A percentile compares a stretch with the other conserved stretches of the same genome.
Evolutionary conservation across 2,113 vertebrate genomes (phyloP).

Genomic region (Chiloscyllium plagiosum): DNA sequence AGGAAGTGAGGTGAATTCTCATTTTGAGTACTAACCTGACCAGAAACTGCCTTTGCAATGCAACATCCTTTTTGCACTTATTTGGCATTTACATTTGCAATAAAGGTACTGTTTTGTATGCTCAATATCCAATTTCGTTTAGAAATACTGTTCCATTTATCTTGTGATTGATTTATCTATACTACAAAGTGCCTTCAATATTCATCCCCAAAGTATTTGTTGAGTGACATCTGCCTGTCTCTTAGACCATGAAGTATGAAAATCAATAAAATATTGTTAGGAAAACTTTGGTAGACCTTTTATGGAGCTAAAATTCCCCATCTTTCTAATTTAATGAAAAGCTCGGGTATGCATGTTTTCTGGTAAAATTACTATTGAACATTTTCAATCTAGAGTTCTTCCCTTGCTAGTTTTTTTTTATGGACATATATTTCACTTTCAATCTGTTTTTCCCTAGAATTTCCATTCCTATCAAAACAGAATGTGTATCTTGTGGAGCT

Average conservation of each 20-base stretch:
- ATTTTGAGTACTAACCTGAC: neutral
- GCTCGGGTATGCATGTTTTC: neutral
- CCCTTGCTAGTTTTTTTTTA: neutral
- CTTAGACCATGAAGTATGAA: neutral
- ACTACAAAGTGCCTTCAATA: neutral
- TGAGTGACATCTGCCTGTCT: neutral
- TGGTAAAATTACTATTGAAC: neutral
- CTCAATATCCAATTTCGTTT: neutral
- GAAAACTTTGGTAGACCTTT: neutral
- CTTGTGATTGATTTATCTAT: neutral
- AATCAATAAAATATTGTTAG: neutral
- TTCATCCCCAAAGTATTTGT: neutral
- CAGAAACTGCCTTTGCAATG: neutral
- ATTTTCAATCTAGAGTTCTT: neutral
- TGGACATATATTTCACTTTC: neutral
- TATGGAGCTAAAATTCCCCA: neutral
- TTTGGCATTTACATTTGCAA: neutral
- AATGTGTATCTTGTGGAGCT: conserved; percentile 16
- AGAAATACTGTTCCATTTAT: neutral
- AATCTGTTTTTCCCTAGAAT: neutral
- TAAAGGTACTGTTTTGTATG: neutral
- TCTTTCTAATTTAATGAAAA: neutral
- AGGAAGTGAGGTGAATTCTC: neutral
- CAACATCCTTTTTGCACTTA: neutral
- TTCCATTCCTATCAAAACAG: neutral